phyloP scores from a whole-genome alignment of 1,140 invertebrate species.

The Andricus grossulariae region DNA sequence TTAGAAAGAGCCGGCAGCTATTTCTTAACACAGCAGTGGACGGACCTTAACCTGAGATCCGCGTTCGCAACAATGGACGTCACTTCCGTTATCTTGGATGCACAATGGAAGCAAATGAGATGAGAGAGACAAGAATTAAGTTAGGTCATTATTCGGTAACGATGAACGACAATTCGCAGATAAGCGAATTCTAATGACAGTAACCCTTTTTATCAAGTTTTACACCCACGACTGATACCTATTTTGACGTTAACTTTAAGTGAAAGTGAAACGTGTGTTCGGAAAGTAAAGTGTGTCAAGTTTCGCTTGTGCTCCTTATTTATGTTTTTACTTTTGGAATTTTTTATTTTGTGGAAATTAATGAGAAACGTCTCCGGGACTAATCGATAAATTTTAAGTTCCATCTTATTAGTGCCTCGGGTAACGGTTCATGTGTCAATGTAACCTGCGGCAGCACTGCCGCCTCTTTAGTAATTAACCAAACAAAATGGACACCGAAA shows the following conservation, averaged over 20 bases:
- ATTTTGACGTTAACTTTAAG: not conserved
- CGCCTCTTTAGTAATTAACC: conserved; percentile 73
- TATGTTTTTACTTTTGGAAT: conserved; percentile 8
- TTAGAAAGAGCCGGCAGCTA: no score
- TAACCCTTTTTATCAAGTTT: conserved; percentile 32
- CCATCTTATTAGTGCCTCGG: conserved; percentile 49
- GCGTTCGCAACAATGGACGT: conserved; percentile 36
- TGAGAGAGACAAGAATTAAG: conserved; percentile 39
- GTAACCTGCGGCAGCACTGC: conserved; percentile 73
- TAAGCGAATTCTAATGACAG: conserved; percentile 7
- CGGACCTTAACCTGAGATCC: not conserved
- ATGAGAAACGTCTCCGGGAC: conserved; percentile 24
- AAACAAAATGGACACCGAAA: conserved; percentile 76
- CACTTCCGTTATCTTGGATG: conserved; percentile 62
- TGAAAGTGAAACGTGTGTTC: conserved; percentile 1
- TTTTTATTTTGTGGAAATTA: not conserved
- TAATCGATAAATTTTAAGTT: conserved; percentile 46
- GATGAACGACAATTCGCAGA: conserved; percentile 8
- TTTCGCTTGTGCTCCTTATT: not conserved
- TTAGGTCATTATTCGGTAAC: conserved; percentile 37
- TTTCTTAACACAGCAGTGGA: not conserved
- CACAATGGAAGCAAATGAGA: conserved; percentile 57
- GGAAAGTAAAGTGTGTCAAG: conserved; percentile 9
- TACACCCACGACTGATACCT: conserved; percentile 3
- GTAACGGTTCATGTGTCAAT: conserved; percentile 69